Conservation (phyloP, 2,888 invertebrate genomes). For the Kryphioiulus occultus region DNA sequence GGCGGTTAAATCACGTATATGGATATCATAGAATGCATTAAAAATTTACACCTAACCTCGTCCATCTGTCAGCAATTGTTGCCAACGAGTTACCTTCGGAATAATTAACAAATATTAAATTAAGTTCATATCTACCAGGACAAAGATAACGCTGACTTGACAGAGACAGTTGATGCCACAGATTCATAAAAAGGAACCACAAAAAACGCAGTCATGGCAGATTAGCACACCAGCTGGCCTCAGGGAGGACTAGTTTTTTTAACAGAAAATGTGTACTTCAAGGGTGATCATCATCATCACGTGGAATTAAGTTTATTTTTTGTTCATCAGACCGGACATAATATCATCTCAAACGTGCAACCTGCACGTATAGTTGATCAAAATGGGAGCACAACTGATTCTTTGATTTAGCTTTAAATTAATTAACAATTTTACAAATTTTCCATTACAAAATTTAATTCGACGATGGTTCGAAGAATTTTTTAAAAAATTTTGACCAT, state of each 20-base stretch:
- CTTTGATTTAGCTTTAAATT: too few relatives aligned
- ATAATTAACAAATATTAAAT: constrained; percentile 21
- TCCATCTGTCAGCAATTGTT: not conserved
- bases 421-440: too few relatives aligned
- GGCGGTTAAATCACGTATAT: too few relatives aligned
- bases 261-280: constrained; percentile 1
- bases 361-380: not conserved
- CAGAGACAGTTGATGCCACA: constrained; percentile 18
- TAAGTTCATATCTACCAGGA: not conserved
- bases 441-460: too few relatives aligned
- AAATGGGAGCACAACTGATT: constrained; percentile 17
- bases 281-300: constrained; percentile 17
- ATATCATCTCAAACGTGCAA: not conserved
- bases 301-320: not conserved
- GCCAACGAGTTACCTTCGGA: constrained; percentile 17
- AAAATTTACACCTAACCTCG: not conserved
- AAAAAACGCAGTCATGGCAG: not conserved
- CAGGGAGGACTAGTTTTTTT: constrained; percentile 14
- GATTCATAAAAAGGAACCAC: not conserved
- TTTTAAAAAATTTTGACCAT: too few relatives aligned
- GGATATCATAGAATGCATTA: not conserved
- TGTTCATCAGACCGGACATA: not conserved
- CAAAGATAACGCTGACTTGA: not conserved
- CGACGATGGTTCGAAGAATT: too few relatives aligned
- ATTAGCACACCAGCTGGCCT: constrained; percentile 3